Evolutionary conservation across 2,888 invertebrate genomes (phyloP).

Genomic region (Lobophora halterata): DNA sequence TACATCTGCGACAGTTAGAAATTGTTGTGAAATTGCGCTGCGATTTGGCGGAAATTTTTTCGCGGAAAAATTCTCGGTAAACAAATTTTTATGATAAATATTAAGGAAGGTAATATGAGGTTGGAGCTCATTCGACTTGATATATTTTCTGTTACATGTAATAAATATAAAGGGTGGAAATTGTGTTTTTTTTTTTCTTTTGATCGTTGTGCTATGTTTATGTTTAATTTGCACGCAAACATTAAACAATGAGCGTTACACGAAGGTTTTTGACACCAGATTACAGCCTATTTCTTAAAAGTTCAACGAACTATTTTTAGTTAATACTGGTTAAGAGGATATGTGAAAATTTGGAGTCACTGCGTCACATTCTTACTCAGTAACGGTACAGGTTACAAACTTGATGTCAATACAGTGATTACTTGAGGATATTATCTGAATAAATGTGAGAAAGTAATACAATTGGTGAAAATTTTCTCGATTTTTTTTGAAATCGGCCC

Average conservation of each 20-base stretch:
- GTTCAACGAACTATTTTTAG: conserved; percentile 1
- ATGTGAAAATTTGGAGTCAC: too few species aligned
- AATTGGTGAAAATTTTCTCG: too few species aligned
- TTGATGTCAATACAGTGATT: too few species aligned
- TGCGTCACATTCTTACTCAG: too few species aligned
- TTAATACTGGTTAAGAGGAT: too few species aligned
- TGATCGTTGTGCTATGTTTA: too few species aligned
- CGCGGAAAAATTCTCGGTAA: conserved; percentile 31
- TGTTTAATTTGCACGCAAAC: conserved; percentile 7
- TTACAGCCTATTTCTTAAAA: conserved; percentile 10
- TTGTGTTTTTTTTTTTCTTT: conserved; percentile 11
- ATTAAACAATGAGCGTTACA: conserved; percentile 1
- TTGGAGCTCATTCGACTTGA: conserved; percentile 19
- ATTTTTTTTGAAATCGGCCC: too few species aligned
- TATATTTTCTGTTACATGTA: conserved; percentile 22
- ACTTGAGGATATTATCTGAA: too few species aligned
- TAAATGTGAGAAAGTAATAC: too few species aligned
- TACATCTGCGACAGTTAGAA: conserved; percentile 23
- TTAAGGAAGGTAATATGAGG: conserved; percentile 28
- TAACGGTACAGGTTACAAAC: too few species aligned
- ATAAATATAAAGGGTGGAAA: conserved; percentile 6
- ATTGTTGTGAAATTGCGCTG: conserved; percentile 19
- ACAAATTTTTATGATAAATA: conserved; percentile 33
- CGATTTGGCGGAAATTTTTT: conserved; percentile 27
- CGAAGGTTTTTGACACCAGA: conserved; percentile 12